Evolutionary conservation across 2,888 invertebrate species (phyloP).

Genomic region (Lasioglossum lativentre): DNA sequence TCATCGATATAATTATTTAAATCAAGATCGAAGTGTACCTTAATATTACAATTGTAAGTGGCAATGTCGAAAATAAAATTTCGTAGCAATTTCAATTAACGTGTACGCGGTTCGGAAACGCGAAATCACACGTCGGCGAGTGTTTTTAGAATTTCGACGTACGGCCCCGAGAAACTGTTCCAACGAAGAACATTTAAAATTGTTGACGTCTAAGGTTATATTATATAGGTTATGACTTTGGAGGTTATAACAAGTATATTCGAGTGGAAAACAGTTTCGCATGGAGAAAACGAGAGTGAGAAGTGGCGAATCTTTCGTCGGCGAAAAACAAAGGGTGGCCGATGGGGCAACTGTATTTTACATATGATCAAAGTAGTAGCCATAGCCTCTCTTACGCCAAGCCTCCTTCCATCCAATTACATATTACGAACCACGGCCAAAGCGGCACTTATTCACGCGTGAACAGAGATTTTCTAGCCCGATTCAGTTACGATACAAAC

Average conservation of each 20-base stretch:
- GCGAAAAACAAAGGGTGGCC: conserved; percentile 59
- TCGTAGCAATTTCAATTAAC: not conserved
- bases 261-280: conserved; percentile 41
- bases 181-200: conserved; percentile 51
- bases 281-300: conserved; percentile 17
- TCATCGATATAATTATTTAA: not conserved
- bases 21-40: conserved; percentile 15
- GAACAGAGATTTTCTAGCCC: conserved; percentile 45
- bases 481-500: conserved; percentile 41
- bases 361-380: conserved; percentile 71
- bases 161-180: conserved; percentile 4
- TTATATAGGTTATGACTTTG: conserved; percentile 80
- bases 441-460: conserved; percentile 35
- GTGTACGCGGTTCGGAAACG: not conserved
- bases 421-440: conserved; percentile 60
- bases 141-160: not conserved
- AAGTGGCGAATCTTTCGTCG: conserved; percentile 22
- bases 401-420: conserved; percentile 70
- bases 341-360: conserved; percentile 67
- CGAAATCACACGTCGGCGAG: not conserved
- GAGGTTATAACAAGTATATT: conserved; percentile 74
- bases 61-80: conserved; percentile 13
- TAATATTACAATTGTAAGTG: conserved; percentile 23
- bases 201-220: conserved; percentile 80
- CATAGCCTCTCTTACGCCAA: conserved; percentile 75